Evolutionary conservation across 2,113 vertebrate genomes (phyloP), one percentile per base, ranked within the genome.

Genomic region (Perca flavescens): DNA sequence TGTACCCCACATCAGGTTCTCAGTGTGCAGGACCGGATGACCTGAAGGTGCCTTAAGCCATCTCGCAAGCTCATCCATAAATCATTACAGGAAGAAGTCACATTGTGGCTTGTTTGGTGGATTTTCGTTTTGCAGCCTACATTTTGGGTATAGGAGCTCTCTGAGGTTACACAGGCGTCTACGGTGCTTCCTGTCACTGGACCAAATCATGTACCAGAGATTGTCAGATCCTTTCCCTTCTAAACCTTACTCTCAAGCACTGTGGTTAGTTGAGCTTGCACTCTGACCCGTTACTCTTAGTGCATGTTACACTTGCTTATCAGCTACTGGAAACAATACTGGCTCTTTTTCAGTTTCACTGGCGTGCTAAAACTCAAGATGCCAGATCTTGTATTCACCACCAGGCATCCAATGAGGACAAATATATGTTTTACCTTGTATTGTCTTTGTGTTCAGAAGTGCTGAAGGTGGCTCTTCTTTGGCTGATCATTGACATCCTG

Each of bases 391-490:
- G 21, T 28, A 6, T 52, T 46, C 46, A 36, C 34, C 3, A n/a
- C n/a, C 22, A 36, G 8, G 3, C 2, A 12, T 7, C 16, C 46
- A 36, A 53, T 52, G 40, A 46, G 6, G 50, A 76, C 57, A 16
- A 28, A 56, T 63, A n/a, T 17, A 21, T 3, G 11, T 15, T 47
- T 66, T 2, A 25, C 58, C 56, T 52, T 19, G 2, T 60, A 16
- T 4, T 40, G 14, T 66, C 13, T 16, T 0, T 57, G 0, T 19
- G 19, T 58, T 94, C 91, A 95, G 60, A 94, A 1, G 58, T 87
- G 91, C 93, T 95, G 75, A 50, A 82, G n/a, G 87, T 94, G 58
- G 74, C 7, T 86, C 71, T 91, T 43, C 89, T 92, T 28, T 86
- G 86, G 63, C 47, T 89, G 34, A 25, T 17, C 14, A 80, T 16